Evolutionary conservation across 1,140 invertebrate species (phyloP), one percentile per base, ranked within the genome.

Genomic region (Trichomalopsis sarcophagae): DNA sequence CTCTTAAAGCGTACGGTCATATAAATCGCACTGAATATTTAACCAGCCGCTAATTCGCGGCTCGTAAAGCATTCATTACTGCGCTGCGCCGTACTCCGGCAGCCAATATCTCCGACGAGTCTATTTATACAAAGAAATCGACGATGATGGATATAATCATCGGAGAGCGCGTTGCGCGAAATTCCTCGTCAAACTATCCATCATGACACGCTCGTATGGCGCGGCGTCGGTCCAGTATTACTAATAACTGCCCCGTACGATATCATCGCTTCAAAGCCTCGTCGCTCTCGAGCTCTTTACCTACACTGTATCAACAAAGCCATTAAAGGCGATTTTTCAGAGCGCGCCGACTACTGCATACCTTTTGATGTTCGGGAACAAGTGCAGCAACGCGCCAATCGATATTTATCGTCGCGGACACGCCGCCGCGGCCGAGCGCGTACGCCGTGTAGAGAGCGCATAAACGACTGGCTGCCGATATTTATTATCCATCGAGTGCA

Each of bases 401-500:
- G 75, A 86, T 82, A 82, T 82, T 82, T 82, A 82, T 80, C 69
- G 83, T 44, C 69, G 4, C 69, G 4, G 55, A 62, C 33, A 27
- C 10, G 9, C 40, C 4, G 47, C 23, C 62, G 55, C 78, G 2
- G 21, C 69, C 44, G 62, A 81, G 80, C 74, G 36, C 1, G 40
- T 44, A 10, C 40, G 40, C 40, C 30, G 77, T 47, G 62, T 62
- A 62, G 3, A 36, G 14, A 40, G 27, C 14, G 36, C 5, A 30
- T 55, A 77, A 44, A 74, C 69, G 68, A 66, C 79, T 68, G 23
- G 79, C 55, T n/a, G 17, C 74, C 30, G 73, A 82, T 82, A 82
- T 86, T 86, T 82, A 82, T 82, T 82, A 78, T 85, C 44, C 66
- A 85, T 85, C 55, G 84, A 23, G 80, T 21, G 84, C 9, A 6